A percentile compares a stretch with the other conserved stretches of the same genome.
Conservation (phyloP, 2,113 vertebrate genomes). For the Phycodurus eques region DNA sequence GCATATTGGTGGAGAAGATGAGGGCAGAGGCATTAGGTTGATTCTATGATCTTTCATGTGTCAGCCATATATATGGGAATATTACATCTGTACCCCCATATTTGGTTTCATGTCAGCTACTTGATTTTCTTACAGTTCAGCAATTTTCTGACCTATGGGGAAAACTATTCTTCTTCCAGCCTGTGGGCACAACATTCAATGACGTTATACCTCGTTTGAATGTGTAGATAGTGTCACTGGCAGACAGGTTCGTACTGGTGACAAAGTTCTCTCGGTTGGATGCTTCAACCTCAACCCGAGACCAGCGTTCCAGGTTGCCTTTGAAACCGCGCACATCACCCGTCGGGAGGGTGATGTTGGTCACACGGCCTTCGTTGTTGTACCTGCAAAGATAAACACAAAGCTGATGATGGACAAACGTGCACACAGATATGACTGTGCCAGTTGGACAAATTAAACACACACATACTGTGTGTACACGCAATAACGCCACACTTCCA, state of each 20-base stretch:
- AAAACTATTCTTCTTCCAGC: not conserved
- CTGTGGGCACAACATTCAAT: not conserved
- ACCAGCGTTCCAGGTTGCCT: conserved; percentile 87
- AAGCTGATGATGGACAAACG: conserved; percentile 11
- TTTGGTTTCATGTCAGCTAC: not conserved
- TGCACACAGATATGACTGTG: conserved; percentile 5
- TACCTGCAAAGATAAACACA: conserved; percentile 75
- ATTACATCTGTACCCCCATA: not conserved
- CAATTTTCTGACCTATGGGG: not conserved
- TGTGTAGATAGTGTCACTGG: conserved; percentile 89
- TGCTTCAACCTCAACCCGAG: conserved; percentile 84
- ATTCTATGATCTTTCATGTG: conserved; percentile 9
- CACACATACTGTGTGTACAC: not conserved
- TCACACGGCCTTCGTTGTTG: conserved; percentile 86
- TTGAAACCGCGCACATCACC: conserved; percentile 92
- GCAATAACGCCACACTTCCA: not conserved
- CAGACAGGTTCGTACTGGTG: conserved; percentile 90
- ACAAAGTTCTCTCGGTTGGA: conserved; percentile 89
- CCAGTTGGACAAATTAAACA: conserved; percentile 1
- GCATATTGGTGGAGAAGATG: conserved; percentile 10
- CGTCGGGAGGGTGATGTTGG: conserved; percentile 90
- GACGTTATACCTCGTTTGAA: conserved; percentile 84
- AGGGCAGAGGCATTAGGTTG: not conserved
- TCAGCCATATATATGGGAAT: not conserved
- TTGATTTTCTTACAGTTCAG: not conserved